Base-by-base conservation (phyloP, 2,797 vertebrate genomes). In the Centroberyx gerrardi region DNA sequence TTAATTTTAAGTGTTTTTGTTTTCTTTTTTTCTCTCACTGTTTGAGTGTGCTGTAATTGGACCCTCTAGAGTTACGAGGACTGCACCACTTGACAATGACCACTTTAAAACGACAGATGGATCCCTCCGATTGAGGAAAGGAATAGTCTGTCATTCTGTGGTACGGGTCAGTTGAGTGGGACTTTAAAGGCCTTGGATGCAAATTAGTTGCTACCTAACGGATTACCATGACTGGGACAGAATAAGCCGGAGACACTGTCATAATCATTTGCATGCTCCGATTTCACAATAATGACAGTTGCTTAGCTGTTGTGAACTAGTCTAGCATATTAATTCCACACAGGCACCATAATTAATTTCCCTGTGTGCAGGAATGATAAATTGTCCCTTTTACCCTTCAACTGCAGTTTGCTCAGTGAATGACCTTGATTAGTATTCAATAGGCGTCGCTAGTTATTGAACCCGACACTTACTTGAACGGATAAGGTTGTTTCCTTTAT, bases 351-450 rank as follows among this genome's bases (percentile, higher is more conserved):
- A 81, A 90, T 89, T 93, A 86, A 87, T 90, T 87, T 91, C 72
- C 17, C 70, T 83, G 74, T 86, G 81, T 78, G 84, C 70, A 22
- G 40, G 67, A 86, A 85, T 89, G 83, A 91, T 87, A 88, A 89
- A 92, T 91, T 80, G 84, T 92, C 76, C 75, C 83, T 87, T 93
- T 91, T 92, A 87, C 87, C 89, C 88, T 90, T 92, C 88, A 92
- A 72, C 80, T 86, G 82, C 83, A 90, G 89, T 90, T 92, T 86
- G 75, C 68, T 83, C 62, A 74, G 55, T 82, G 83, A 91, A 84
- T 89, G 80, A 76, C 81, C 71, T 85, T 85, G 72, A 88, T 92
- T 92, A 91, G 88, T 90, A 92, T 93, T 91, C 91, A 88, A 69
- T 55, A 69, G 60, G 81, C 56, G 18, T 85, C 70, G 79, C 78